Percentiles rank a stretch among this genome's conserved stretches.
Evolutionary conservation across 2,797 vertebrate genomes (phyloP).

Genomic region (Chrosomus eos): DNA sequence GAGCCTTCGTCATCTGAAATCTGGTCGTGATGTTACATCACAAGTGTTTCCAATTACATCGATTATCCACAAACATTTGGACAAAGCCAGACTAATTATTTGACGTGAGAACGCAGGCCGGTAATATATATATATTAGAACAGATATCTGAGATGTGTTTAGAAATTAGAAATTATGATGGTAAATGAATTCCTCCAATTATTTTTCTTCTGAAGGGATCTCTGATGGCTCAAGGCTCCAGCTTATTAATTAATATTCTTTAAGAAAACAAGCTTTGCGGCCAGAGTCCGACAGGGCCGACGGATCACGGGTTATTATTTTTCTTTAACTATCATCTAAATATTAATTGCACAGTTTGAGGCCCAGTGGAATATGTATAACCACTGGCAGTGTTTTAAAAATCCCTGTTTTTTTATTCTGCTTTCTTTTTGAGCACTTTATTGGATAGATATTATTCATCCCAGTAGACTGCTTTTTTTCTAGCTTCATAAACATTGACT

Average conservation of each 20-base stretch:
- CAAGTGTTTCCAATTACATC: slow-evolving; percentile 46
- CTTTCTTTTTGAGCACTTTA: slow-evolving; percentile 57
- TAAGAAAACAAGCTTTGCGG: slow-evolving; percentile 49
- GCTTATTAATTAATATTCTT: slow-evolving; percentile 57
- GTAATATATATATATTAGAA: neutral
- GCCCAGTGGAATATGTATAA: slow-evolving; percentile 63
- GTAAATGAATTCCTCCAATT: slow-evolving; percentile 34
- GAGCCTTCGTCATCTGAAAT: neutral
- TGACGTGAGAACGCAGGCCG: neutral
- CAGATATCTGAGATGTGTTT: neutral
- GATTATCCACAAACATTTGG: slow-evolving; percentile 46
- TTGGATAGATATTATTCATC: slow-evolving; percentile 73
- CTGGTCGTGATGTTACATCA: slow-evolving; percentile 4
- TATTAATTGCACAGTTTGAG: slow-evolving; percentile 63
- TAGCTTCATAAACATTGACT: slow-evolving; percentile 65
- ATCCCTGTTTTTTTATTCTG: slow-evolving; percentile 50
- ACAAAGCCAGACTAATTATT: slow-evolving; percentile 6
- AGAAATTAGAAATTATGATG: neutral
- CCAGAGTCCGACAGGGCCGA: slow-evolving; percentile 51
- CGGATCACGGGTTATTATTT: slow-evolving; percentile 64
- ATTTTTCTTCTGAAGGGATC: slow-evolving; percentile 6
- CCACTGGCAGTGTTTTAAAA: slow-evolving; percentile 69
- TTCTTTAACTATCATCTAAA: slow-evolving; percentile 67
- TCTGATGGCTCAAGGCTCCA: slow-evolving; percentile 2
- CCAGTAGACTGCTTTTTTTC: slow-evolving; percentile 63